Evolutionary conservation across 2,888 invertebrate genomes (phyloP), one percentile per base, ranked within the genome.

Genomic region (Heliconius erato): DNA sequence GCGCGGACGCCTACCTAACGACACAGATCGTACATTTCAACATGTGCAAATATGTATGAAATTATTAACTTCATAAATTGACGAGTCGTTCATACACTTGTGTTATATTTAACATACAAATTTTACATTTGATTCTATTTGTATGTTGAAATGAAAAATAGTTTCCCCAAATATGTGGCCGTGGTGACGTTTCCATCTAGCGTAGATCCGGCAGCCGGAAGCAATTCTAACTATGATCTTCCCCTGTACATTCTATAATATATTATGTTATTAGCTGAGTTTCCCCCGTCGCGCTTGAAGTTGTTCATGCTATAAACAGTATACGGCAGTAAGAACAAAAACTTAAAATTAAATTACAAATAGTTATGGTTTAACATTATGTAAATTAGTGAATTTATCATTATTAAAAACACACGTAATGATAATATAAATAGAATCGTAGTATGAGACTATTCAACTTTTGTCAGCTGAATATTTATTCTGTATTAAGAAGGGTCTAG

Each of bases 1-100:
- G 93, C 91, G 90, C 92, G 94, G 95, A 94, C 95, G 95, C 95
- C 95, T 94, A 94, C 91, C 92, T 95, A 95, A 94, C 94, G 95
- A 93, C 94, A 91, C 86, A 88, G 90, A 89, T 90, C 91, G 89
- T 90, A 91, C 92, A 90, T 92, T 92, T 92, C 91, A 91, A 91
- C 93, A 91, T 93, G 92, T 87, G 87, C 85, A 85, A 86, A 88
- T 88, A 85, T 85, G 84, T 88, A 86, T 84, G 84, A 86, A 86
- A 86, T 87, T 88, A 86, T 87, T 84, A 86, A 87, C 85, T 83
- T 79, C 71, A 68, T 79, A 71, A 84, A 82, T 83, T 40, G 49
- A 76, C n/a, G 35, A 63, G 16, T 23, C 23, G 26, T 49, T 63
- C 32, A 54, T 65, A 74, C 65, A 40, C 23, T 28, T 44, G 16